Conservation (phyloP, 2,797 vertebrate genomes). For the Notolabrus celidotus region DNA sequence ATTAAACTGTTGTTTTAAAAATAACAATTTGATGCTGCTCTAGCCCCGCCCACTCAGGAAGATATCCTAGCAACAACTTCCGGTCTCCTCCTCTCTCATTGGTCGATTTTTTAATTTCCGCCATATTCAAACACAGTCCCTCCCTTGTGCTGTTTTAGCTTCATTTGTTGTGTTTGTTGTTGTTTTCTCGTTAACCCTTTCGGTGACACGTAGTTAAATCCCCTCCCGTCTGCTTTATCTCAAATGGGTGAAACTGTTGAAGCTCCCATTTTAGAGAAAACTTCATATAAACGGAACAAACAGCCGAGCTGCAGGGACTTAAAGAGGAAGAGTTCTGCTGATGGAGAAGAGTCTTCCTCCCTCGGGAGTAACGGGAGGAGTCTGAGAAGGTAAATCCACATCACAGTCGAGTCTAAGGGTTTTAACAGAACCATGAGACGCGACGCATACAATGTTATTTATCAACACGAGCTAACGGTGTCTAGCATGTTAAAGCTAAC, state of each 20-base stretch:
- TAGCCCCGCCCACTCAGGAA: conserved; percentile 28
- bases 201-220: not conserved
- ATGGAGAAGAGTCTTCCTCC: conserved; percentile 40
- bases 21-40: no score
- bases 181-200: conserved; percentile 10
- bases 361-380: conserved; percentile 25
- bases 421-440: no score
- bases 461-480: not conserved
- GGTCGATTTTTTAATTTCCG: conserved; percentile 72
- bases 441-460: no score
- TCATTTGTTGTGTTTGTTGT: no score
- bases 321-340: conserved; percentile 61
- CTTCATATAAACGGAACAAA: conserved; percentile 40
- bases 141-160: no score
- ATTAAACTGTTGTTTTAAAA: no score
- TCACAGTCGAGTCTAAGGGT: no score
- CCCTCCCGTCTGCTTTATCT: accelerated
- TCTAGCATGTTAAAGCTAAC: no score
- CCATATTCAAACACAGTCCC: conserved; percentile 80
- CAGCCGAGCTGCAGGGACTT: conserved; percentile 24
- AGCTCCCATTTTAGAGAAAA: not conserved
- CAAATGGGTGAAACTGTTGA: conserved; percentile 70
- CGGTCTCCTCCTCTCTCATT: conserved; percentile 61
- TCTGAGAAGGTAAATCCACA: conserved; percentile 70
- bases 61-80: conserved; percentile 30